Evolutionary conservation across 1,140 invertebrate genomes (phyloP).

Genomic region (Planococcus citri): DNA sequence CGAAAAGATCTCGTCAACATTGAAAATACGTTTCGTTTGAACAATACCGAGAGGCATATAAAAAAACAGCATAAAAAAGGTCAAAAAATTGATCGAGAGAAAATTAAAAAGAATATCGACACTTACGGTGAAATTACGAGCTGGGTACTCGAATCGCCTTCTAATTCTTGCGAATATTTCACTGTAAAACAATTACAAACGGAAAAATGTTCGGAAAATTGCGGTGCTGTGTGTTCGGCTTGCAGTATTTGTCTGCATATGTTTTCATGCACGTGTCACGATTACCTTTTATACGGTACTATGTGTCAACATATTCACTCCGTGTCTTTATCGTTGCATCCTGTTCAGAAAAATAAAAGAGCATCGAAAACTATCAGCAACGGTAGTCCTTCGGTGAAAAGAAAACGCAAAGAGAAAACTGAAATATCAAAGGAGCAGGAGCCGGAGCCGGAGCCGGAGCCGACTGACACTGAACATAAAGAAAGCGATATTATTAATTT

Average conservation of each 20-base stretch:
- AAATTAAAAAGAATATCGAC: constrained; percentile 11
- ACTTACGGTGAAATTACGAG: not conserved
- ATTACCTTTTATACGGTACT: constrained; percentile 4
- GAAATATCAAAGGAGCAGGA: not conserved
- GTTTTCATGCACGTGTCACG: constrained; percentile 11
- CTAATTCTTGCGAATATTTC: not conserved
- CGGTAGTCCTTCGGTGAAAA: not conserved
- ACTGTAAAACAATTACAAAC: not conserved
- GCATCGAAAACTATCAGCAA: not conserved
- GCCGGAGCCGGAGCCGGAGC: not conserved
- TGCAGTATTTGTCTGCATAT: constrained; percentile 10
- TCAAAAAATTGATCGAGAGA: constrained; percentile 9
- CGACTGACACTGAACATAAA: constrained; percentile 3
- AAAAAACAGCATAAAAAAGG: constrained; percentile 9
- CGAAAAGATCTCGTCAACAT: constrained; percentile 11
- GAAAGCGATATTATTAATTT: constrained; percentile 14
- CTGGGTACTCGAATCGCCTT: not conserved
- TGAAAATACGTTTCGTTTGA: constrained; percentile 5
- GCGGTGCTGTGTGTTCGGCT: not conserved
- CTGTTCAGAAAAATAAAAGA: not conserved
- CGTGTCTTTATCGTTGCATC: not conserved
- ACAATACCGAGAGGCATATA: not conserved
- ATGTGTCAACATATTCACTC: constrained; percentile 10
- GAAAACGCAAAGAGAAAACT: not conserved
- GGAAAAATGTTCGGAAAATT: not conserved